Base-by-base conservation (phyloP, 2,888 invertebrate species). In the Callimorpha dominula region DNA sequence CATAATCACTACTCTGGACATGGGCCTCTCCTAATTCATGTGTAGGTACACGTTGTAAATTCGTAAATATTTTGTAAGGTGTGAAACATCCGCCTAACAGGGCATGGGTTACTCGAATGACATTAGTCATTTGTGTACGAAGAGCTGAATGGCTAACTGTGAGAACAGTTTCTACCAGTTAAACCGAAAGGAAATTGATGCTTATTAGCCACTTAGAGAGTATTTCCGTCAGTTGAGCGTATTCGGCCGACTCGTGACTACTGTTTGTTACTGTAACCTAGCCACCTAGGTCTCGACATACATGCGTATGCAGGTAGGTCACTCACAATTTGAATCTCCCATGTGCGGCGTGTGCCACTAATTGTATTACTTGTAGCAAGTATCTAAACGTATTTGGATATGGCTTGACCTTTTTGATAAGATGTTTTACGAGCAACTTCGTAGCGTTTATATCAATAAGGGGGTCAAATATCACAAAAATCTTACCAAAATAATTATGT, bases 141-240 rank as follows among this genome's bases (percentile, higher is more conserved):
- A n/a, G n/a, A n/a, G 3, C 54, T 54, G n/a, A 54, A 54, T 54
- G 54, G 1, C n/a, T n/a, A 20, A 54, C 54, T n/a, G 54, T 9
- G n/a, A n/a, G n/a, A 20, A 3, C 11, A 54, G n/a, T 54, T 54
- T 54, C n/a, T 20, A 54, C 9, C 17, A n/a, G 9, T 1, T 20
- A 8, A 57, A 57, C 5, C 15, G 31, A 65, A 42, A n/a, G 66
- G 52, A 66, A 66, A 52, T 66, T 20, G 52, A 17, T 52, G 17
- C 12, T 49, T 66, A n/a, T 67, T 20, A 42, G 42, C 67, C 67
- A 67, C 42, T 67, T 67, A 40, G 40, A 20, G n/a, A 40, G 40
- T 17, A 54, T 40, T 67, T 42, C 52, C 52, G 52, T 50, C 17
- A 54, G 52, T 12, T 15, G 52, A 54, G 6, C 40, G 40, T 17